Evolutionary conservation across 2,113 vertebrate genomes (phyloP).

Genomic region (Microcebus ravelobensis): DNA sequence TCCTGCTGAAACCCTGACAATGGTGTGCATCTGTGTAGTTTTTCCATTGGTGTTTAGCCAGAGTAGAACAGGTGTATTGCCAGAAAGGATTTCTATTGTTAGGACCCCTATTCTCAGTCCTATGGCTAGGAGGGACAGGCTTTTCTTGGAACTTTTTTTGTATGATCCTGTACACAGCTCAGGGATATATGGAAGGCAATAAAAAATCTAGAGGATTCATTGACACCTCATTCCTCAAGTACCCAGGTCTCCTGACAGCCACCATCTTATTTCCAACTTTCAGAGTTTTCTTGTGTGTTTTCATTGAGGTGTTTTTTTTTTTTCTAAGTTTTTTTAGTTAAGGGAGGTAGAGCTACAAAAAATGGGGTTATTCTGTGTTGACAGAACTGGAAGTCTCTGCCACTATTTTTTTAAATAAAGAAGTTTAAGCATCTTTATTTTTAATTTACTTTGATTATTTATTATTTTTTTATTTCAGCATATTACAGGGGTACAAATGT

Average conservation of each 20-base stretch:
- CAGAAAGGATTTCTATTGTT: not conserved
- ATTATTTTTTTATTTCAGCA: too few relatives aligned
- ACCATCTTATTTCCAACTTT: not conserved
- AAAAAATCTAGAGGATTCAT: not conserved
- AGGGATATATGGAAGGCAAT: not conserved
- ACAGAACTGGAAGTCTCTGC: not conserved
- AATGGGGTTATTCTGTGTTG: not conserved
- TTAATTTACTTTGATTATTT: too few relatives aligned
- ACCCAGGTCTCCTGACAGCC: too few relatives aligned
- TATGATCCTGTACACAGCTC: not conserved
- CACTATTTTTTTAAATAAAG: conserved; percentile 8
- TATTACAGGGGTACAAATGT: too few relatives aligned
- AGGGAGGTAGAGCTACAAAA: not conserved
- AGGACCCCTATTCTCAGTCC: not conserved
- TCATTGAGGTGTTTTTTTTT: not conserved
- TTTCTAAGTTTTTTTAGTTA: not conserved
- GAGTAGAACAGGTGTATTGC: not conserved
- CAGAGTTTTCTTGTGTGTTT: not conserved
- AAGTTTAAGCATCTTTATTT: not conserved
- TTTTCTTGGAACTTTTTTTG: not conserved
- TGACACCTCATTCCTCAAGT: not conserved
- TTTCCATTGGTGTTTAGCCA: not conserved
- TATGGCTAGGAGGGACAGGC: not conserved
- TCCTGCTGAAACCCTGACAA: not conserved
- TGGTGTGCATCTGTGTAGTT: not conserved